Conservation (phyloP, 2,888 invertebrate species). For the Tenthredo livida region DNA sequence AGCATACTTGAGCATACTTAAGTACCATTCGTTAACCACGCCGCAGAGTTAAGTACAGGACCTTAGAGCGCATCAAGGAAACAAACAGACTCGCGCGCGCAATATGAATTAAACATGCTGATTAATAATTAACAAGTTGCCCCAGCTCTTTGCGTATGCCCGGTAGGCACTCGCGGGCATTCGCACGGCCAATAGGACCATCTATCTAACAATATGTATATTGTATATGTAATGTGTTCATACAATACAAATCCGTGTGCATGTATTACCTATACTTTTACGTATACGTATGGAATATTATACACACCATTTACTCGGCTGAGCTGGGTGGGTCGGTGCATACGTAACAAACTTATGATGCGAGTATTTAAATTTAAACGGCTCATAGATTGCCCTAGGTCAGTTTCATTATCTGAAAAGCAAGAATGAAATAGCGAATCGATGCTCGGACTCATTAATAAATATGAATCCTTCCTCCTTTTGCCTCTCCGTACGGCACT, state of each 20-base stretch:
- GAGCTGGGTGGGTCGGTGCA: slow-evolving; percentile 15
- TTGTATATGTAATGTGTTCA: slow-evolving; percentile 6
- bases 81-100: slow-evolving; percentile 76
- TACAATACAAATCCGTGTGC: slow-evolving; percentile 10
- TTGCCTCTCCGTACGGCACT: slow-evolving; percentile 33
- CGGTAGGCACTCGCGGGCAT: slow-evolving; percentile 55
- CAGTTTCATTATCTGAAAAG: slow-evolving; percentile 72
- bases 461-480: slow-evolving; percentile 58
- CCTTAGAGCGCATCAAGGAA: slow-evolving; percentile 76
- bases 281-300: neutral
- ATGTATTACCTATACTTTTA: neutral
- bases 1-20: slow-evolving; percentile 53
- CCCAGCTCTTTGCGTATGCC: slow-evolving; percentile 67
- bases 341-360: slow-evolving; percentile 28
- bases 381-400: slow-evolving; percentile 68
- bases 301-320: neutral
- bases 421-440: slow-evolving; percentile 68
- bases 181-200: slow-evolving; percentile 47
- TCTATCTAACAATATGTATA: slow-evolving; percentile 30
- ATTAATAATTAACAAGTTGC: slow-evolving; percentile 78
- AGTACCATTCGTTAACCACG: slow-evolving; percentile 54
- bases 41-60: slow-evolving; percentile 66
- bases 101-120: slow-evolving; percentile 78
- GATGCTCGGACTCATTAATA: slow-evolving; percentile 72
- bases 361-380: slow-evolving; percentile 43